phyloP scores from a whole-genome alignment of 2,888 invertebrate genomes.

The Eristalinus aeneus region DNA sequence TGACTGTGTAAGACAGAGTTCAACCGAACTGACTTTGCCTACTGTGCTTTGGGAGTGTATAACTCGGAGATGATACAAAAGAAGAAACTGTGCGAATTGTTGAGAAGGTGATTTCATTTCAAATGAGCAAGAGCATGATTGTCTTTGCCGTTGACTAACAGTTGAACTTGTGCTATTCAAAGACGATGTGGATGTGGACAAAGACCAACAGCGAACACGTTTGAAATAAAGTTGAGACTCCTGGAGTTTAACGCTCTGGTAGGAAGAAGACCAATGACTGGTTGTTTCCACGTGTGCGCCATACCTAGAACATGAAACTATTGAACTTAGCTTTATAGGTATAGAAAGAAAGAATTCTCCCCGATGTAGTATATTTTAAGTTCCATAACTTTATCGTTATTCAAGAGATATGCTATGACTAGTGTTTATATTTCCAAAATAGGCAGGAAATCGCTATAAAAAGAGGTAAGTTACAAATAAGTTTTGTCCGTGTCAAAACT shows the following conservation, averaged over 20 bases:
- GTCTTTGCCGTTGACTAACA: not conserved
- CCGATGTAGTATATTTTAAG: no score
- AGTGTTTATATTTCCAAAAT: no score
- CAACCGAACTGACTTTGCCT: not conserved
- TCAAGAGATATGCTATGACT: no score
- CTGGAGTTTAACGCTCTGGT: not conserved
- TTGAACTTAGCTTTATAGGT: no score
- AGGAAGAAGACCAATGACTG: no score
- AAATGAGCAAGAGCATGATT: not conserved
- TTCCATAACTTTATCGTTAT: no score
- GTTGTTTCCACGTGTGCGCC: no score
- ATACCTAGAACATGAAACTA: no score
- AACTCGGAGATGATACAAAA: not conserved
- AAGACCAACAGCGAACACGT: not conserved
- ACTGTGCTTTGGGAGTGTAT: not conserved
- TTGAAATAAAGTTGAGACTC: not conserved
- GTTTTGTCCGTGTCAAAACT: no score
- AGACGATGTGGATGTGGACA: not conserved
- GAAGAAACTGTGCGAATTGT: not conserved
- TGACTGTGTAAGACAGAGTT: not conserved
- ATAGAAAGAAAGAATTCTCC: no score
- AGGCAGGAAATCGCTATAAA: no score
- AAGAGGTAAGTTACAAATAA: no score
- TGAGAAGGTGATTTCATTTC: not conserved
- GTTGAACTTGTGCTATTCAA: not conserved